Evolutionary conservation across 1,140 invertebrate genomes (phyloP).

Genomic region (Caenorhabditis tropicalis): DNA sequence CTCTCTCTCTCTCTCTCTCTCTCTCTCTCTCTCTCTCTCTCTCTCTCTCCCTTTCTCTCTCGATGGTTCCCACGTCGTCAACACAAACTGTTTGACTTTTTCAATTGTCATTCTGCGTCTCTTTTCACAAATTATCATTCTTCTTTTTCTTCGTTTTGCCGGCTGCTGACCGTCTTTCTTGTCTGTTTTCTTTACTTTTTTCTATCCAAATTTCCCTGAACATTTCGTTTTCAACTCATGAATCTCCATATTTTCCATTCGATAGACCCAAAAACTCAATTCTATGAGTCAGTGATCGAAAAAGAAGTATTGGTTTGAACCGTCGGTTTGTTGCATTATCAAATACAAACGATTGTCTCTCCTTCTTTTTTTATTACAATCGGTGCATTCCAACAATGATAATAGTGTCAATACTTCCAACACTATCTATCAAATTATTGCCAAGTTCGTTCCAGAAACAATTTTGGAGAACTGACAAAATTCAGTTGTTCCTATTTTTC

Average conservation of each 20-base stretch:
- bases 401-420: not conserved
- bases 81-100: constrained; percentile 37
- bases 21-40: too few species aligned
- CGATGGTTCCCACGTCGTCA: constrained; percentile 41
- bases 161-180: not conserved
- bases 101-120: not conserved
- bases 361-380: not conserved
- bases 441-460: not conserved
- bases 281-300: not conserved
- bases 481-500: not conserved
- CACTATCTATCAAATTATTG: not conserved
- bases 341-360: constrained; percentile 9
- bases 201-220: not conserved
- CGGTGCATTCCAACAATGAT: not conserved
- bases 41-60: not conserved
- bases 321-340: constrained; percentile 16
- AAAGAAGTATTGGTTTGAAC: not conserved
- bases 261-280: not conserved
- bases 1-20: too few species aligned
- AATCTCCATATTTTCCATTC: not conserved
- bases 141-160: not conserved
- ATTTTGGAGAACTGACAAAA: not conserved
- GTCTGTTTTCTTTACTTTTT: not conserved
- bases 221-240: too few species aligned
- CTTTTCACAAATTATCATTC: constrained; percentile 12